Conservation (phyloP, 37 sponge, comb jelly and placozoan genomes). For the Cladorhizidae sp. region DNA sequence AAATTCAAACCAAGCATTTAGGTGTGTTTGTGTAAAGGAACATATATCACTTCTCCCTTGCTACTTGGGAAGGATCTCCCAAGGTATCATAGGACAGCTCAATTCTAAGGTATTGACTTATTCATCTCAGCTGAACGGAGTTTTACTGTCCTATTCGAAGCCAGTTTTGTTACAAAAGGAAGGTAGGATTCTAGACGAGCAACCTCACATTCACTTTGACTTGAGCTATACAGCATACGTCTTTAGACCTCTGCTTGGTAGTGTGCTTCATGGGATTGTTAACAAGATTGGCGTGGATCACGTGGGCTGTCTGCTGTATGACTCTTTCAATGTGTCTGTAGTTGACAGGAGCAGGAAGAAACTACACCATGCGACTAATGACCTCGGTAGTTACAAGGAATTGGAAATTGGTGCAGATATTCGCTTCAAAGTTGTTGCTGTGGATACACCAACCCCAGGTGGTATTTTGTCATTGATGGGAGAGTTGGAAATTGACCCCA, state of each 20-base stretch:
- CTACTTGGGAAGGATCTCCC: slow-evolving; percentile 54
- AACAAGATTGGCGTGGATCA: slow-evolving; percentile 54
- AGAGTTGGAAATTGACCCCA: slow-evolving; percentile 14
- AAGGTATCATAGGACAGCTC: slow-evolving; percentile 44
- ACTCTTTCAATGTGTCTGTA: slow-evolving; percentile 74
- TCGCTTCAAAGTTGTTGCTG: slow-evolving; percentile 24
- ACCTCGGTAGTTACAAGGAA: background rate
- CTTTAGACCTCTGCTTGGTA: slow-evolving; percentile 47
- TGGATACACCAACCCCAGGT: slow-evolving; percentile 16
- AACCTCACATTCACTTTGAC: slow-evolving; percentile 72
- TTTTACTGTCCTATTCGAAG: slow-evolving; percentile 63
- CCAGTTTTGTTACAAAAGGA: slow-evolving; percentile 24
- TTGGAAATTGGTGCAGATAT: slow-evolving; percentile 18
- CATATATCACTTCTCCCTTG: slow-evolving; percentile 65
- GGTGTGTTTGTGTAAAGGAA: slow-evolving; percentile 21
- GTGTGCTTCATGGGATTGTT: slow-evolving; percentile 50
- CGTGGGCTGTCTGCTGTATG: slow-evolving; percentile 62
- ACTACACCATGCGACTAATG: background rate
- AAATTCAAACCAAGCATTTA: slow-evolving; percentile 9
- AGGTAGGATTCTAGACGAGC: slow-evolving; percentile 60
- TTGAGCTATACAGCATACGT: slow-evolving; percentile 39
- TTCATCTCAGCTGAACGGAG: slow-evolving; percentile 37
- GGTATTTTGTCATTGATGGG: slow-evolving; percentile 36
- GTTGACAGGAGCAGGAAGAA: background rate
- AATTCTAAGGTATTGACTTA: slow-evolving; percentile 40